Conservation (phyloP, 1,140 invertebrate genomes). For the Lucilia cuprina region DNA sequence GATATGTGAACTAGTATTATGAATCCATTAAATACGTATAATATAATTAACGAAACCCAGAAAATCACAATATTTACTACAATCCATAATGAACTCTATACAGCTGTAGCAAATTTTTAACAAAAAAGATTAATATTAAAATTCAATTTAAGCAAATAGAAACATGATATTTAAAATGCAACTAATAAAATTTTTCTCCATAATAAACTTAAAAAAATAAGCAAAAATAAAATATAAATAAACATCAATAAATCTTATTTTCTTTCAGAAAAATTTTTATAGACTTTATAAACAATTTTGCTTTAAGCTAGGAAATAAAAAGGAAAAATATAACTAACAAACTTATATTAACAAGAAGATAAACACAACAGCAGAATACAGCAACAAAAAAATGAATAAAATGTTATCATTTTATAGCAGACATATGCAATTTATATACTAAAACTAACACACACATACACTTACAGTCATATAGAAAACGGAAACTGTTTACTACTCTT, state of each 20-base stretch:
- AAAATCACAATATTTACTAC: no score
- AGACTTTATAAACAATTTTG: neutral
- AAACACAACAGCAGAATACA: no score
- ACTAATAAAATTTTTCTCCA: no score
- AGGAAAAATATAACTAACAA: neutral
- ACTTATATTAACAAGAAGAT: neutral
- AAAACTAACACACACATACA: neutral
- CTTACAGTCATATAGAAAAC: neutral
- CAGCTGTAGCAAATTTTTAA: neutral
- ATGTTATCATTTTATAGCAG: constrained; percentile 11
- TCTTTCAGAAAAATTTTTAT: neutral
- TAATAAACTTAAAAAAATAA: no score
- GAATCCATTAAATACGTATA: no score
- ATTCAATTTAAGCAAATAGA: neutral
- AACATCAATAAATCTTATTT: constrained; percentile 1
- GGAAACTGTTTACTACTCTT: neutral
- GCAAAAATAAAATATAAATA: neutral
- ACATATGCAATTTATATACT: neutral
- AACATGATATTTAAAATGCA: neutral
- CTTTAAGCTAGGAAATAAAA: neutral
- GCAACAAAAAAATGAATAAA: neutral
- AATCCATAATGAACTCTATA: no score
- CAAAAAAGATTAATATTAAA: no score
- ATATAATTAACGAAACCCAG: no score
- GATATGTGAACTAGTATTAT: no score